Base-by-base conservation (phyloP, 2,113 vertebrate species). In the Antechinus flavipes region DNA sequence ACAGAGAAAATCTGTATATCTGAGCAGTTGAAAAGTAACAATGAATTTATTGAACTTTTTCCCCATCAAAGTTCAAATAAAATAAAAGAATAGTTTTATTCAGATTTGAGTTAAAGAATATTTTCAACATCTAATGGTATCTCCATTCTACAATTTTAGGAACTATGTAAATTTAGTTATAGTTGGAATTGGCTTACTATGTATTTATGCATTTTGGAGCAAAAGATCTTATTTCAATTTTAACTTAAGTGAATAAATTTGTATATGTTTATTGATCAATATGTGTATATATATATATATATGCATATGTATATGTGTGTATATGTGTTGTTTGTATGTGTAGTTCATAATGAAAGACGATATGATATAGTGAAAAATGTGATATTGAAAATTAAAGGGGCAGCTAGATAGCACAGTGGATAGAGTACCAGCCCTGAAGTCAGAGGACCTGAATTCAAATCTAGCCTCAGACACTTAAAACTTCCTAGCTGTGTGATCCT, bases 41-140 rank as follows among this genome's bases (percentile, higher is more conserved):
- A 42, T 84, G 16, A 84, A 19, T 42, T 42, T 23, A 68, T 22
- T 84, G n/a, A 84, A 42, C n/a, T 84, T 16, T 84, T 84, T 84
- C n/a, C 35, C 35, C 7, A 8, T 84, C 19, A 84, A 91, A 76
- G 76, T 42, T 84, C 30, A 47, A 84, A 25, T 76, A 2, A 23
- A 95, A 76, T 89, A 95, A 94, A 91, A 84, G 50, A 93, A 89
- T 56, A 7, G 1, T 84, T 42, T n/a, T 76, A 91, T 91, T 89
- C 91, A 93, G 52, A 0, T 90, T 93, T 94, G 0, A 5, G 56
- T 91, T 23, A 89, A 35, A 90, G 6, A 1, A 24, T 22, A 68
- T 35, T 84, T n/a, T 84, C 6, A 84, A 42, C 16, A 35, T 1
- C n/a, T 42, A 84, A 84, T 84, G 19, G 8, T 84, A 5, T 42